Evolutionary conservation across 2,797 vertebrate genomes (phyloP), one percentile per base, ranked within the genome.

Genomic region (Paramormyrops hopkinsi): DNA sequence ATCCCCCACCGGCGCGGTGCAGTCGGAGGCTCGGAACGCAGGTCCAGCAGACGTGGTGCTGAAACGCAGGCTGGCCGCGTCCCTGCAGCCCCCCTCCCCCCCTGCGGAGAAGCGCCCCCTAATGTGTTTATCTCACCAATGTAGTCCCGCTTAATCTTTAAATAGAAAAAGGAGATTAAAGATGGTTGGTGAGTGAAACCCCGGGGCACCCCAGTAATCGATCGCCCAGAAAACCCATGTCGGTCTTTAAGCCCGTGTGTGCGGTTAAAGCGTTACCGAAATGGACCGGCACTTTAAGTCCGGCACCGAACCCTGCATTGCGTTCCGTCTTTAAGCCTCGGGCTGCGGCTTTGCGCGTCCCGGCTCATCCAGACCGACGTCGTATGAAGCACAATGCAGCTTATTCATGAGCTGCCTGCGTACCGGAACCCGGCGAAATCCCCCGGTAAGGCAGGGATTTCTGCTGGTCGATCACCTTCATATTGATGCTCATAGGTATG

Each of bases 1-100:
- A 17, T 37, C 29, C 12, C 65, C 12, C 65, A 37, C 8, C 22
- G 41, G 85, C 12, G 12, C 88, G 12, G 62, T 29, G 54, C 84
- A 87, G 12, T 33, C 41, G 25, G 85, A 88, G n/a, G 48, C 82
- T 48, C 62, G 90, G 90, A 88, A 87, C 85, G 91, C 86, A 89
- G 89, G 91, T 91, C 90, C 91, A 92, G 90, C 91, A 90, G 54
- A 54, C 44, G 82, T 90, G 91, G 90, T 93, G 92, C 92, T 93
- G 91, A 92, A 92, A 91, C 90, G 87, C 44, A 46, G 89, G 76
- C 83, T 69, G 53, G 29, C 83, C 86, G 22, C 22, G 17, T n/a
- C 86, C 53, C 51, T 33, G 22, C 83, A 17, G 48, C 48, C 83
- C 46, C 83, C 83, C 48, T 5, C 44, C 83, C 76, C 37, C 76